Evolutionary conservation across 2,797 vertebrate species (phyloP), one percentile per base, ranked within the genome.

Genomic region (Sorex maritimensis): DNA sequence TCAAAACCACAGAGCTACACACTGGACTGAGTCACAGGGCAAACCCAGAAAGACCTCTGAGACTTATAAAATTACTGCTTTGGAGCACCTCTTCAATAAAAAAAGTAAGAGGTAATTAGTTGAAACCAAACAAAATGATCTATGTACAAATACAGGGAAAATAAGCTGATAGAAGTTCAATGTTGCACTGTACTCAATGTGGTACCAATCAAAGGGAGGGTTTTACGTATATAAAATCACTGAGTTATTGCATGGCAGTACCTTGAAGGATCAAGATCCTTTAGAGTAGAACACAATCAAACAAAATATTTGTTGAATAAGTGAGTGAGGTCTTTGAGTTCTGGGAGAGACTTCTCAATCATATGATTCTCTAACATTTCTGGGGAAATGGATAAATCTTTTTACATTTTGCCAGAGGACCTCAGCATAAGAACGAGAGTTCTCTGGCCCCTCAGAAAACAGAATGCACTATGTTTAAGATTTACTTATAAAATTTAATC

Each of bases 251-350:
- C 12, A 34, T 11, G 21, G 5, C 30, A 15, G 26, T 8, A 79
- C 52, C 52, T 91, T 49, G 63, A 92, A 81, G 71, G 41, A 69
- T 17, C 2, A 38, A n/a, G n/a, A 1, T 87, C 49, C 26, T 26
- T 28, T 67, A 67, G 65, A 11, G 41, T 19, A 63, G 65, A 81
- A 75, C 38, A 2, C 0, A 68, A 4, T 67, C 44, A 80, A 34
- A 83, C 58, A 83, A 84, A 73, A 41, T 71, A 84, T 24, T 74
- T 88, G 17, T 44, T 86, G 41, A 26, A 73, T 73, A 38, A 78
- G 28, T 78, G 55, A 89, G 8, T 74, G 10, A 89, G 74, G 87
- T 83, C 6, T 19, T 44, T 90, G 38, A 52, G 21, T 63, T 11
- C 14, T 67, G 5, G 72, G 15, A 86, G 3, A 46, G 7, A 19